Conservation (phyloP, 1,140 invertebrate species). For the Lepidurus couesii region DNA sequence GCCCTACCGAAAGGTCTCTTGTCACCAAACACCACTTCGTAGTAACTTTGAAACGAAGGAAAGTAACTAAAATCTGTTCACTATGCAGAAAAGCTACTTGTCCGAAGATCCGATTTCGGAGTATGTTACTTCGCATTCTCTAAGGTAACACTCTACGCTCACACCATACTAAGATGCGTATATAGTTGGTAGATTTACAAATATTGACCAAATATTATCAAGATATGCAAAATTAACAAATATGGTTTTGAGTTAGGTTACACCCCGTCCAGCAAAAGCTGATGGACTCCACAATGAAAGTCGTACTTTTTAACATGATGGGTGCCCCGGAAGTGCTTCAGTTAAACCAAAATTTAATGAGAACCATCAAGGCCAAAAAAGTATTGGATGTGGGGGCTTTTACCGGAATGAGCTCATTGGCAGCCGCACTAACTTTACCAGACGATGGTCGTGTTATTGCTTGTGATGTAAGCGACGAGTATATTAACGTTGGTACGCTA, state of each 20-base stretch:
- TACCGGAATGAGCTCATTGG: conserved; percentile 44
- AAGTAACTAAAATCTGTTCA: neutral
- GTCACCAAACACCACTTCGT: too few species aligned
- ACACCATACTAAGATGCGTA: neutral
- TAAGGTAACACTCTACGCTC: neutral
- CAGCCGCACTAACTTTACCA: conserved; percentile 43
- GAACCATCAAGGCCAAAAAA: conserved; percentile 41
- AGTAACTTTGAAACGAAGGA: neutral
- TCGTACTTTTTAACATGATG: conserved; percentile 40
- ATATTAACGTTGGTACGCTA: conserved; percentile 37
- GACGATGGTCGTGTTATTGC: conserved; percentile 44
- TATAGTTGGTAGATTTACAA: neutral
- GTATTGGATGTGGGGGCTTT: conserved; percentile 46
- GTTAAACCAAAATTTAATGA: conserved; percentile 42
- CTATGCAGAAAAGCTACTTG: neutral
- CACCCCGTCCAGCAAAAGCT: conserved; percentile 34
- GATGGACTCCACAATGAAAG: conserved; percentile 34
- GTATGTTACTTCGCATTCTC: conserved; percentile 24
- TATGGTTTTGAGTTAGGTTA: conserved; percentile 23
- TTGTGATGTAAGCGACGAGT: conserved; percentile 42
- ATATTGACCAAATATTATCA: neutral
- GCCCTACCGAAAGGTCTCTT: too few species aligned
- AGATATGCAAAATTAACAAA: neutral
- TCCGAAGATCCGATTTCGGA: conserved; percentile 17
- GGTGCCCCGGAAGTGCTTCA: conserved; percentile 43